Base-by-base conservation (phyloP, 1,140 invertebrate genomes). In the Eupristina koningsbergeri region DNA sequence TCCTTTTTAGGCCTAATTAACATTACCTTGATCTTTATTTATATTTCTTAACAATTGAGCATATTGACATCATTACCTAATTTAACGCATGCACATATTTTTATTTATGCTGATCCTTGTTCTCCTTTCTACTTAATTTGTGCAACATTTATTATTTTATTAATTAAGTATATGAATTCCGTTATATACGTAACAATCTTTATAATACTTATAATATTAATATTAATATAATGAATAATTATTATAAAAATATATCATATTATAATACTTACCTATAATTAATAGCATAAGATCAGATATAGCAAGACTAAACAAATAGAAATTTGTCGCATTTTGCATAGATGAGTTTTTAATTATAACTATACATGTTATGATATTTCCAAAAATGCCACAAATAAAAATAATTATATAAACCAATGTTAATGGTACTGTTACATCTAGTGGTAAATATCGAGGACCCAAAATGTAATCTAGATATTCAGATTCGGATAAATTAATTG, bases 261-360 rank as follows among this genome's bases (percentile, higher is more conserved):
- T n/a, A n/a, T 58, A 26, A 58, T 78, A 63, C 82, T 0, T 75
- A 96, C 96, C 96, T 86, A 96, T 94, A 26, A 96, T 89, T n/a
- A 96, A 91, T 84, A 96, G 93, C 58, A 94, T 94, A 15, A 97
- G 89, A 90, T 97, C 96, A 8, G 96, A 96, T 41, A 97, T 92
- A 0, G 96, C 96, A 87, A 97, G 90, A 89, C 95, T 98, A 92
- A 99, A 98, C 85, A 99, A 94, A 91, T 99, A 99, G 89, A 97
- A 98, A 89, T 99, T 99, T 0, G 96, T 97, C 0, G 96, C 95
- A 1, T 96, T 96, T 86, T 96, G 96, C 95, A 98, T 96, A 3
- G 94, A 94, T 78, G 95, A 93, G 89, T 98, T 97, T 78, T 94
- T 94, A 5, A 96, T 93, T 73, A 99, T 98, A 2, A 99, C 98